A percentile compares a stretch with the other conserved stretches of the same genome.
Evolutionary conservation across 1,140 invertebrate genomes (phyloP).

Genomic region (Meteorus sp.): DNA sequence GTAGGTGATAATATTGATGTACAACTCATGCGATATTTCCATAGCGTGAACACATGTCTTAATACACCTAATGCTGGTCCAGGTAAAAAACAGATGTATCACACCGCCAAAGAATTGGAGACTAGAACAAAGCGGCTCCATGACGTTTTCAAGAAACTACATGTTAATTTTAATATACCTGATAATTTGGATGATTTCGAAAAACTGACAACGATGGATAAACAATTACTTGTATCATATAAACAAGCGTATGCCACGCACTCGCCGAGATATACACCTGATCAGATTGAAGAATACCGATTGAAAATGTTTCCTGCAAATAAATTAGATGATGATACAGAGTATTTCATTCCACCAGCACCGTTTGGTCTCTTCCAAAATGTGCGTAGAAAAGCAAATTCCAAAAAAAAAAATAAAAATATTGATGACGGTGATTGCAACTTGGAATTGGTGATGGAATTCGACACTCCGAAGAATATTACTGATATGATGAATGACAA

Average conservation of each 20-base stretch:
- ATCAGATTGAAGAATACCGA: neutral
- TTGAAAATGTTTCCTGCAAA: conserved; percentile 42
- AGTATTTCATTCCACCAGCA: conserved; percentile 39
- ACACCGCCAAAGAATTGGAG: conserved; percentile 25
- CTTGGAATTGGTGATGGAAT: conserved; percentile 15
- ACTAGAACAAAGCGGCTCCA: conserved; percentile 34
- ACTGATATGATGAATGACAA: conserved; percentile 5
- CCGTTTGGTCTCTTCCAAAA: conserved; percentile 31
- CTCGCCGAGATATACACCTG: neutral
- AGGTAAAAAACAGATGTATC: conserved; percentile 19
- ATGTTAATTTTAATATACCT: conserved; percentile 37
- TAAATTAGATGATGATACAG: neutral
- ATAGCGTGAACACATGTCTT: neutral
- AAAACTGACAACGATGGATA: conserved; percentile 36
- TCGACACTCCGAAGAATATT: conserved; percentile 26
- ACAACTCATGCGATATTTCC: conserved; percentile 35
- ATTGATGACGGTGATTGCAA: neutral
- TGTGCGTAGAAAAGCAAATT: neutral
- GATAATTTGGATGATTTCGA: conserved; percentile 25
- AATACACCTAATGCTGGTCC: no score
- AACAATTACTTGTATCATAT: conserved; percentile 38
- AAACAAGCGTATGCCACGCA: conserved; percentile 27
- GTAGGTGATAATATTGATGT: conserved; percentile 29
- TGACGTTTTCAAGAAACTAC: conserved; percentile 35
- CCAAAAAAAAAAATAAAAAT: neutral